Base-by-base conservation (phyloP, 2,797 vertebrate genomes). In the Arvicola amphibius region DNA sequence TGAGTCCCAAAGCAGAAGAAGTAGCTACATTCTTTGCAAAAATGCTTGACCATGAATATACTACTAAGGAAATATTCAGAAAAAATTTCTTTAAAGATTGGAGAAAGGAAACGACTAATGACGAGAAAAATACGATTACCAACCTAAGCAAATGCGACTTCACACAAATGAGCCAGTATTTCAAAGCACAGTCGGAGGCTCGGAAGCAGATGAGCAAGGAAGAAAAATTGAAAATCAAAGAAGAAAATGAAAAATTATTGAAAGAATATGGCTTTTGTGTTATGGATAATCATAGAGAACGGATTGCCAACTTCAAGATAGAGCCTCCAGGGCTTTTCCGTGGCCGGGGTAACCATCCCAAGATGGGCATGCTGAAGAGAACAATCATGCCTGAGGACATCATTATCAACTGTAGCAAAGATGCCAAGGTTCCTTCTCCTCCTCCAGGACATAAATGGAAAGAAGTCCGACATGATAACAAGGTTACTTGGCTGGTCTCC, bases 51-150 rank as follows among this genome's bases (percentile, higher is more conserved):
- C 99, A 99, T 27, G 99, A 99, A 97, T 99, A 99, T 98, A 99
- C 99, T 97, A 99, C 99, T 95, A 99, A 99, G 97, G 99, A 99
- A 56, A 99, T 99, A 98, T 99, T 99, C 97, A 99, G 99, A 98
- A 99, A 99, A 99, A 99, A 99, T 98, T 99, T 99, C 95, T 99
- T 99, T 96, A 99, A 99, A 98, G 99, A 99, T 98, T 99, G 99
- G 99, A 99, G 99, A 90, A 99, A 99, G 99, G 99, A 99, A 99
- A 99, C 99, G 99, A 99, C 98, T 40, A 87, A 99, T n/a, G 99
- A 99, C 94, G 99, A 99, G 97, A 99, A 99, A 96, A 96, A 98
- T 65, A 99, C 98, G 94, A 98, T 99, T 97, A 99, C 99, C 94
- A 99, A 89, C 98, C 98, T 99, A 98, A 99, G 99, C 98, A 99